Evolutionary conservation across 2,113 vertebrate genomes (phyloP).

Genomic region (Trematocara nigrifrons): DNA sequence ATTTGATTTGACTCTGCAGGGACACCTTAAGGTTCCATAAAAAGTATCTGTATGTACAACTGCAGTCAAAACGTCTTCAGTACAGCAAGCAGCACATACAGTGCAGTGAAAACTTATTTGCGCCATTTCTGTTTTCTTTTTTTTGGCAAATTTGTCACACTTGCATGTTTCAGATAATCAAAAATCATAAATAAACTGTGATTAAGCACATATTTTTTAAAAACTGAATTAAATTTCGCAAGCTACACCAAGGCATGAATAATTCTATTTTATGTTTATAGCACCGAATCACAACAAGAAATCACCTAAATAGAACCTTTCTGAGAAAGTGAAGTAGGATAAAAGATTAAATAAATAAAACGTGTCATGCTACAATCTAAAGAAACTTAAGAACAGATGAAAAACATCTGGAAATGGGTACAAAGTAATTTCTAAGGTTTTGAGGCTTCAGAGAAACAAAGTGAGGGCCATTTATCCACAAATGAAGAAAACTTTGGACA

Average conservation of each 20-base stretch:
- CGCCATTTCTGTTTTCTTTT: not conserved
- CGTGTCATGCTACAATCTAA: rapidly evolving
- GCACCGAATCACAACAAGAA: not conserved
- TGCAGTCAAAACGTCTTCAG: not conserved
- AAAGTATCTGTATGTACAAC: not conserved
- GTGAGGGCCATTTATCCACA: not conserved
- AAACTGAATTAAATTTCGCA: not conserved
- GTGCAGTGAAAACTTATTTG: not conserved
- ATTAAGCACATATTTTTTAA: not conserved
- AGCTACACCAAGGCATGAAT: rapidly evolving
- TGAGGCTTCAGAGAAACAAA: not conserved
- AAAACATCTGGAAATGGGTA: not conserved
- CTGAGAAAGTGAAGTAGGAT: not conserved
- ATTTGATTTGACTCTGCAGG: not conserved
- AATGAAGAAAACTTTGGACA: not conserved
- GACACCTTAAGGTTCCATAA: not conserved
- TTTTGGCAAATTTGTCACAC: not conserved
- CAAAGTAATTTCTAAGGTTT: not conserved
- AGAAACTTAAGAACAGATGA: not conserved
- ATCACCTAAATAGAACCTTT: not conserved
- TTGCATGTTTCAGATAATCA: not conserved
- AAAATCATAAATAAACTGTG: not conserved
- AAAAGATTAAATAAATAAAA: rapidly evolving
- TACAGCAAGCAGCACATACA: not conserved
- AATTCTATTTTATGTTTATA: not conserved